These are phyloP conservation scores for Plagiodera versicolora DNA, from an alignment of 2,888 invertebrate species.

Conservation along the genomic window DNA sequence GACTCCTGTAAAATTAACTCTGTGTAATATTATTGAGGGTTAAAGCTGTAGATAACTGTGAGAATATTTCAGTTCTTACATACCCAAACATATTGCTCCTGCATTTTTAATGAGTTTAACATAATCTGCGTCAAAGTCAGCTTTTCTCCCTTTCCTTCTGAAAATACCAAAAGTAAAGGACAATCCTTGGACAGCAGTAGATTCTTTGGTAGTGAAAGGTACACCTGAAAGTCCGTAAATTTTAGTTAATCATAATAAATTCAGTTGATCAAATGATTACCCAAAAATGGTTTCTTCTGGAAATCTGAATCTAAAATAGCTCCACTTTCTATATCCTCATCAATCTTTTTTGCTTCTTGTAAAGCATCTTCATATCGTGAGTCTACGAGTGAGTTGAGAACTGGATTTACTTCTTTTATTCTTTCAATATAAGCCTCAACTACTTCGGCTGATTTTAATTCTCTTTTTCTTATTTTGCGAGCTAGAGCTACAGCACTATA, in stretches of 20 bases:
- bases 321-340: conserved; percentile 65
- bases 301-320: conserved; percentile 65
- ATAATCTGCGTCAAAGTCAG: conserved; percentile 76
- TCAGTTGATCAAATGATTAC: conserved; percentile 43
- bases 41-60: too few relatives aligned
- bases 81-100: conserved; percentile 84
- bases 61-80: too few relatives aligned
- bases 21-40: too few relatives aligned
- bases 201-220: conserved; percentile 91
- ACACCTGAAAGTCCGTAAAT: conserved; percentile 63
- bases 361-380: conserved; percentile 78
- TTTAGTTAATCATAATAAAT: not conserved
- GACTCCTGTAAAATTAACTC: conserved; percentile 40
- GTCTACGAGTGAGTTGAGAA: conserved; percentile 83
- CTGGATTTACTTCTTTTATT: conserved; percentile 71
- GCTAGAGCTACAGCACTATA: conserved; percentile 72
- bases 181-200: conserved; percentile 76
- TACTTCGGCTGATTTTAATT: conserved; percentile 68
- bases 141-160: conserved; percentile 63
- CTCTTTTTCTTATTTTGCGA: conserved; percentile 64
- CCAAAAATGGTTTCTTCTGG: conserved; percentile 75
- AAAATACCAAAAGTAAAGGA: conserved; percentile 69
- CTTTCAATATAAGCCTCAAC: conserved; percentile 75
- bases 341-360: conserved; percentile 74
- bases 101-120: conserved; percentile 72